Evolutionary conservation across 2,888 invertebrate genomes (phyloP), one percentile per base, ranked within the genome.

Genomic region (Caenorhabditis doughertyi): DNA sequence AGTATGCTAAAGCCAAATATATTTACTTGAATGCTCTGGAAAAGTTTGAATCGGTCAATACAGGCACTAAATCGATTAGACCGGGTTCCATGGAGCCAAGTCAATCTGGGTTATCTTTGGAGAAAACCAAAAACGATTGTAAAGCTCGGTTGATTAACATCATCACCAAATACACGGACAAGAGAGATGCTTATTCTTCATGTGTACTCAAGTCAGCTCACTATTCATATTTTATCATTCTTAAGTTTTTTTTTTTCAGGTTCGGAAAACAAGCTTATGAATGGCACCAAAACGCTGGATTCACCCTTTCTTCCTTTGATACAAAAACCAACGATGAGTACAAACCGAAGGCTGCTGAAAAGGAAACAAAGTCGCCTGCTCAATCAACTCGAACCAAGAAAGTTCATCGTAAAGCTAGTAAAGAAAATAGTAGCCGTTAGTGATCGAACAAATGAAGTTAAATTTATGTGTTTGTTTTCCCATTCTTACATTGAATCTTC

Each of bases 211-310:
- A 71, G 71, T 70, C 16, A 47, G 47, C 18, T 4, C 13, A 29
- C 18, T 4, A 13, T 29, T 51, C 5, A 8, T 11, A 11, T 4
- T 3, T 9, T 5, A 29, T 32, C 21, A 18, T 8, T n/a, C 2
- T 18, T n/a, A 11, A n/a, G 0, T 23, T n/a, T 2, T 42, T 13
- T 8, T 0, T 25, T 56, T 68, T 44, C 55, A 68, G 68, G 29
- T 71, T 71, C 39, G n/a, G 35, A 8, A 71, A 71, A 60, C 60
- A 35, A 47, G 60, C 71, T 0, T 4, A 49, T n/a, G 71, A 60
- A 32, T 71, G 35, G 35, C 71, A 71, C 29, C 42, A 56, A 5
- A 35, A n/a, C 9, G 32, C 16, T 8, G 58, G 49, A 13, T 13
- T 18, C 16, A 60, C 49, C 21, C 35, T 71, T 25, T 29, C 35